phyloP scores from a whole-genome alignment of 2,797 vertebrate genomes.

The Thaleichthys pacificus region DNA sequence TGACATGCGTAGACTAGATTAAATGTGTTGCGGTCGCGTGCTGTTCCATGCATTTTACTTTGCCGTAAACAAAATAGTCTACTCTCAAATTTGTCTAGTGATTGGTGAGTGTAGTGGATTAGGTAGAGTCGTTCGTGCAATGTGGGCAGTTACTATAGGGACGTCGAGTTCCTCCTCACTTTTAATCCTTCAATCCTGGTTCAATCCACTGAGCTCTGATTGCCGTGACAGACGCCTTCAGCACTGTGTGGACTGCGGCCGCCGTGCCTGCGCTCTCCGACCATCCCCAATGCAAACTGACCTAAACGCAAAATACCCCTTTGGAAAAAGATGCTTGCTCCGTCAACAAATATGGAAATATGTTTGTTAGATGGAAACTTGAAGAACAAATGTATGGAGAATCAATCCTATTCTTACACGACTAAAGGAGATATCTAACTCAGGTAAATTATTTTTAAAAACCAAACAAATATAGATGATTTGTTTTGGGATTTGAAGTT shows the following conservation, averaged over 20 bases:
- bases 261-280: neutral
- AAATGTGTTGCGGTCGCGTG: too few relatives aligned
- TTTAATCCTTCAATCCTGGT: slow-evolving; percentile 5
- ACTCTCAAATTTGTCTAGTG: too few relatives aligned
- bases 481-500: too few relatives aligned
- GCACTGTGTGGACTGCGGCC: slow-evolving; percentile 12
- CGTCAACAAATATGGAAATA: neutral
- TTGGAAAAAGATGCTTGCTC: neutral
- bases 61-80: too few relatives aligned
- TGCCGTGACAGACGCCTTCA: slow-evolving; percentile 7
- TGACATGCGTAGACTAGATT: too few relatives aligned
- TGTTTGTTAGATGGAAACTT: neutral
- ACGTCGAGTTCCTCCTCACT: too few relatives aligned
- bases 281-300: too few relatives aligned
- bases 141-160: too few relatives aligned
- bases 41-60: too few relatives aligned
- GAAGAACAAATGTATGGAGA: neutral
- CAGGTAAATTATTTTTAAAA: neutral
- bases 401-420: neutral
- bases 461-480: neutral
- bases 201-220: neutral
- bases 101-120: too few relatives aligned
- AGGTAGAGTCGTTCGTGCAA: too few relatives aligned
- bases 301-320: neutral
- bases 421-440: neutral